Evolutionary conservation across 2,797 vertebrate species (phyloP).

Genomic region (Hozukius guyotensis): DNA sequence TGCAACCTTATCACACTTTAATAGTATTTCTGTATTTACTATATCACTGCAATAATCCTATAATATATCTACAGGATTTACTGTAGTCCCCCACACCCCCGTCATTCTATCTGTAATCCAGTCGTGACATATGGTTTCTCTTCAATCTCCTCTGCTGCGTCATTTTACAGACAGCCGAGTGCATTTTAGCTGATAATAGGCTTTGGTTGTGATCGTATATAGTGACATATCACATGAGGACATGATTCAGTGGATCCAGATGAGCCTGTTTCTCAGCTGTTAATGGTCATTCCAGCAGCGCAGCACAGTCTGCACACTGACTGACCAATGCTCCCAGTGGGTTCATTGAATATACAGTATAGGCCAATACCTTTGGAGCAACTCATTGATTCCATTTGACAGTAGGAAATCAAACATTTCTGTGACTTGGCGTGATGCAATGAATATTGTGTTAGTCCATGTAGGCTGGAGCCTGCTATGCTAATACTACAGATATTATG

Average conservation of each 20-base stretch:
- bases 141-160: constrained; percentile 33
- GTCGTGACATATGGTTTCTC: constrained; percentile 51
- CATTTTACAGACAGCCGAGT: constrained; percentile 36
- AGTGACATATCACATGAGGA: constrained; percentile 30
- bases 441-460: neutral
- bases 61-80: constrained; percentile 29
- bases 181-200: constrained; percentile 58
- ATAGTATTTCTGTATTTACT: constrained; percentile 21
- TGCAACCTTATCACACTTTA: neutral
- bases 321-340: constrained; percentile 13
- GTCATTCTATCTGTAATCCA: constrained; percentile 48
- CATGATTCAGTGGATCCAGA: constrained; percentile 51
- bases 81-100: neutral
- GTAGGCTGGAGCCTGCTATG: neutral
- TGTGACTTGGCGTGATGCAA: neutral
- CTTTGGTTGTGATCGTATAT: constrained; percentile 34
- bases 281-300: constrained; percentile 35
- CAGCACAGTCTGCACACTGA: constrained; percentile 9
- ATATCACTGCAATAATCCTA: constrained; percentile 38
- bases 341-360: constrained; percentile 3
- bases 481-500: neutral
- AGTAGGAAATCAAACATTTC: constrained; percentile 6
- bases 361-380: neutral
- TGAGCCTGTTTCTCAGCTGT: constrained; percentile 52
- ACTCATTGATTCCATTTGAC: neutral